A percentile compares a stretch with the other conserved stretches of the same genome.
These are phyloP conservation scores for Muntiacus reevesi DNA, from an alignment of 2,113 vertebrate species.

Conservation along the genomic window DNA sequence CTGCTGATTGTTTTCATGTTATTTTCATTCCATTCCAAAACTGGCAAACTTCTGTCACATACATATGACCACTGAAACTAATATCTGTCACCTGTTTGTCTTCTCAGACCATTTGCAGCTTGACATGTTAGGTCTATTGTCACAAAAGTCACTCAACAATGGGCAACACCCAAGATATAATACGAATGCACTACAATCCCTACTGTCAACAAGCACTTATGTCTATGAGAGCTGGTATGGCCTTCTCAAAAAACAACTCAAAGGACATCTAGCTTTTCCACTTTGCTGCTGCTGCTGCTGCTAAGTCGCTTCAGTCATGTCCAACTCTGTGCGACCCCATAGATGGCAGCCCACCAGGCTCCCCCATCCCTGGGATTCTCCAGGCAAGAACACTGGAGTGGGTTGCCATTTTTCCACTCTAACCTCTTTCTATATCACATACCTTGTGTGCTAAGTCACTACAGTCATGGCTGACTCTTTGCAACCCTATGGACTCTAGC, in stretches of 20 bases:
- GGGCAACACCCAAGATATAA: not conserved
- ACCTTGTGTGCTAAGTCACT: not conserved
- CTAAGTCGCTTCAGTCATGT: not conserved
- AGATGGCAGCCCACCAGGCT: rapidly evolving
- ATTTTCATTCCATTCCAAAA: not conserved
- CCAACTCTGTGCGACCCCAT: rapidly evolving
- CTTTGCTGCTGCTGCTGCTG: too few species aligned
- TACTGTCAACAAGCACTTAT: not conserved
- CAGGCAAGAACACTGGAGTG: too few species aligned
- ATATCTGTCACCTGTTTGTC: not conserved
- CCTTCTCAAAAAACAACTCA: not conserved
- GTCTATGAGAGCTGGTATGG: not conserved
- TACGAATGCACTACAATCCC: not conserved
- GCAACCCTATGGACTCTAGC: not conserved
- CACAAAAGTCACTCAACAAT: not conserved
- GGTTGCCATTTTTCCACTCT: not conserved
- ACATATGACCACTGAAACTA: not conserved
- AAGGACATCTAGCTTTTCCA: not conserved
- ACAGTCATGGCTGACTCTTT: not conserved
- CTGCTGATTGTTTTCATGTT: not conserved
- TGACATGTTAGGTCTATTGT: not conserved
- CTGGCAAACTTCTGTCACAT: not conserved
- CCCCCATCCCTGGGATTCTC: too few species aligned
- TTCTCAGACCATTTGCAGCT: not conserved
- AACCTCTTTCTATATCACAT: not conserved